A percentile compares a stretch with the other conserved stretches of the same genome.
Conservation (phyloP, 2,797 vertebrate genomes). For the Helarctos malayanus region DNA sequence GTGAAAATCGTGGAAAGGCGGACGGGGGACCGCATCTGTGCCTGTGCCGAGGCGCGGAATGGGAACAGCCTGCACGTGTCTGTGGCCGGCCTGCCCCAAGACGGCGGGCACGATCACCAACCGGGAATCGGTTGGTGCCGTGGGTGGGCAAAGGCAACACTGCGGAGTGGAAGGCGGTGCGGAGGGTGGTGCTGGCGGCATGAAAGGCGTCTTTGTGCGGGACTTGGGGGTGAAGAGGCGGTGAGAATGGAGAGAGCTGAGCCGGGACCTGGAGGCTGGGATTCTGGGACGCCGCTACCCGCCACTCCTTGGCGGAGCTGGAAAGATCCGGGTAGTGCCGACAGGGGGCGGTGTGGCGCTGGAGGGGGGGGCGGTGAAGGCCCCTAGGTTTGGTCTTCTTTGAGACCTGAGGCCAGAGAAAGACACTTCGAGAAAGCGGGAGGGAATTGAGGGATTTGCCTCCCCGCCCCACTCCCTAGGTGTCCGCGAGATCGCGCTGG, state of each 20-base stretch:
- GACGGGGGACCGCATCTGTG: neutral
- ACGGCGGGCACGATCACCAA: neutral
- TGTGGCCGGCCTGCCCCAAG: neutral
- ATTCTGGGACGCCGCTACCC: neutral
- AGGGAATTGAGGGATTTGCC: neutral
- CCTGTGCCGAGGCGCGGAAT: neutral
- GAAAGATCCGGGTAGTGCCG: neutral
- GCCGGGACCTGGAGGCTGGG: neutral
- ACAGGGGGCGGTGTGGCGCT: constrained; percentile 41
- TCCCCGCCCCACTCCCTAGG: neutral
- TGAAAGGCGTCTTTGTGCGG: constrained; percentile 76
- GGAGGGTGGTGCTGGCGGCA: constrained; percentile 18
- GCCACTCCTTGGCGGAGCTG: neutral
- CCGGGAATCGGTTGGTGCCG: neutral
- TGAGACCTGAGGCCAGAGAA: neutral
- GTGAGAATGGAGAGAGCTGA: neutral
- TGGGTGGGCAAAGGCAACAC: constrained; percentile 10
- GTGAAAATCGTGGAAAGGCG: no score
- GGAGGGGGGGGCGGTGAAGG: neutral
- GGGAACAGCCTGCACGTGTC: neutral
- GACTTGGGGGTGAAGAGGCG: neutral
- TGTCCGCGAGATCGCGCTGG: neutral
- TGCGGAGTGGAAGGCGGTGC: neutral
- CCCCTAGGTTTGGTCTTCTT: no score
- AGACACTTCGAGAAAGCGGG: neutral